These are phyloP conservation scores for Aphaenogaster floridana DNA, from an alignment of 1,140 invertebrate species.

Conservation along the genomic window DNA sequence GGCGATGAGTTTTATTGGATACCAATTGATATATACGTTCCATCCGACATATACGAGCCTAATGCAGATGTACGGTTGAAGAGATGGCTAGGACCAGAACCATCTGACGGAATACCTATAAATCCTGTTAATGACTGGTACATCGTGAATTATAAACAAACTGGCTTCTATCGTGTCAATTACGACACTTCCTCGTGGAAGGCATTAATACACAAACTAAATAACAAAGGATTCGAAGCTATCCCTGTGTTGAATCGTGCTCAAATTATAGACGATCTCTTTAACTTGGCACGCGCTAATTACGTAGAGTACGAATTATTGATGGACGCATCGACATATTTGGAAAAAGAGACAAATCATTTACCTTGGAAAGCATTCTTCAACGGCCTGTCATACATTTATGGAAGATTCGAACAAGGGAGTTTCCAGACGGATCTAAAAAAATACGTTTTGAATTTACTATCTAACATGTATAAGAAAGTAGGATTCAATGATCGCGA, in stretches of 20 bases:
- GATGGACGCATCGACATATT: slow-evolving; percentile 87
- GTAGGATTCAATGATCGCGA: slow-evolving; percentile 82
- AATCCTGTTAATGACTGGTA: slow-evolving; percentile 85
- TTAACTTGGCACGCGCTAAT: slow-evolving; percentile 84
- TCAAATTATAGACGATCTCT: slow-evolving; percentile 88
- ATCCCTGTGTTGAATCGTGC: slow-evolving; percentile 89
- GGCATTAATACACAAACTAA: slow-evolving; percentile 83
- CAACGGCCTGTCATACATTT: slow-evolving; percentile 73
- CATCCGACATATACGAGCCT: background rate
- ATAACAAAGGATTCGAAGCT: slow-evolving; percentile 77
- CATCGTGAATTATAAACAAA: slow-evolving; percentile 89
- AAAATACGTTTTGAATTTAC: slow-evolving; percentile 48
- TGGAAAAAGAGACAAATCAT: slow-evolving; percentile 87
- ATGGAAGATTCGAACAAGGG: slow-evolving; percentile 66
- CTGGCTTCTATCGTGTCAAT: slow-evolving; percentile 90
- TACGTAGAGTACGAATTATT: slow-evolving; percentile 79
- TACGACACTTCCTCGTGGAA: slow-evolving; percentile 85
- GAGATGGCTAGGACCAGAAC: slow-evolving; percentile 79
- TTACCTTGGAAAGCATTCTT: slow-evolving; percentile 85
- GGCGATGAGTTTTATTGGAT: slow-evolving; percentile 58
- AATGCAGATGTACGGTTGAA: too few relatives aligned
- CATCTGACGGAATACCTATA: slow-evolving; percentile 70
- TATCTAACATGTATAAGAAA: slow-evolving; percentile 79
- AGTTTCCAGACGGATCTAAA: accelerated
- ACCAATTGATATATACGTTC: slow-evolving; percentile 74